Base-by-base conservation (phyloP, 92 coral and sea anemone genomes). In the Epizoanthus scotinus region DNA sequence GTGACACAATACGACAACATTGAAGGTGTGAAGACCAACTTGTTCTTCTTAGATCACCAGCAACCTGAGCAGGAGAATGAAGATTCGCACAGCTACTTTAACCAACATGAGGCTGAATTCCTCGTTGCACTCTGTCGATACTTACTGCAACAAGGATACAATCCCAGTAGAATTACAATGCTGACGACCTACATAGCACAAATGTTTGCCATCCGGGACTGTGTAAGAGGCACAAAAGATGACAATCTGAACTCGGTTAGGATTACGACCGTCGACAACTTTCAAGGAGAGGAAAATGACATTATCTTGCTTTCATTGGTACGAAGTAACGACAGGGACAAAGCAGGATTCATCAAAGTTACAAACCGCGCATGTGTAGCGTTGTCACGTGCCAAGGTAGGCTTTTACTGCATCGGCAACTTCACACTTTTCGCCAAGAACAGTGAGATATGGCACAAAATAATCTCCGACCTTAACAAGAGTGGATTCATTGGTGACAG, bases 361-460 rank as follows among this genome's bases (percentile, higher is more conserved):
- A 63, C 64, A 80, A 94, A 94, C 74, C 96, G 98, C 71, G 94
- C 95, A 50, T 94, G 98, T 71, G 98, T 94, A 36, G 98, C 98
- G 14, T 84, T 94, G 66, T 94, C 96, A 22, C 95, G 98, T 40
- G 98, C 98, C 62, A 92, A 87, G 68, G 87, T 82, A 68, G 98
- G 98, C 18, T 85, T 94, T 65, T 94, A 91, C 78, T 88, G 90
- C 84, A 81, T 94, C 70, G 98, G 98, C 2, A 94, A 91, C 84
- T 90, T 89, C 78, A 54, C 66, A 28, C 87, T 87, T 78, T 64
- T 94, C 17, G 53, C 97, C 1, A 81, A 77, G 70, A 82, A 84
- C 77, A 88, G 97, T 55, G 88, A 91, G 5, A 87, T 94, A 60
- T 94, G 98, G 98, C 68, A 70, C 34, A 77, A 77, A 34, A 89